A percentile compares a stretch with the other conserved stretches of the same genome.
These are phyloP conservation scores for Perognathus longimembris DNA, from an alignment of 2,113 vertebrate genomes.

Conservation along the genomic window DNA sequence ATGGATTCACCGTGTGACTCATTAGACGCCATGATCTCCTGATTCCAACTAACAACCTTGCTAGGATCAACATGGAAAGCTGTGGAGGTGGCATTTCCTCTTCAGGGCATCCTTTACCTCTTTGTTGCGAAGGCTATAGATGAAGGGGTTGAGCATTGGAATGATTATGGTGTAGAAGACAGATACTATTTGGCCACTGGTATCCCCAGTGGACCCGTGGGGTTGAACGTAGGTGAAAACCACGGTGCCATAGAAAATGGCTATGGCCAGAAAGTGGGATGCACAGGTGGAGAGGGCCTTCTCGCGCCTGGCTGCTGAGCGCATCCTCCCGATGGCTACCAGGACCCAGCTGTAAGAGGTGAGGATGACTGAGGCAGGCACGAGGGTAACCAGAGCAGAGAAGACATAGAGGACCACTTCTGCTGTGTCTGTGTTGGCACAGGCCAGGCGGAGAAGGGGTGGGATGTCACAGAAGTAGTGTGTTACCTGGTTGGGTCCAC, in stretches of 20 bases:
- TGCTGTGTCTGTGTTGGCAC: slow-evolving; percentile 23
- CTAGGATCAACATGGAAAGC: neutral
- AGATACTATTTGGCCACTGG: slow-evolving; percentile 32
- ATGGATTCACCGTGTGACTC: neutral
- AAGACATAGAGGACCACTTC: neutral
- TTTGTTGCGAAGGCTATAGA: slow-evolving; percentile 68
- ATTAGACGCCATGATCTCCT: neutral
- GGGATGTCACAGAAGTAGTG: slow-evolving; percentile 62
- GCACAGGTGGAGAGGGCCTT: slow-evolving; percentile 60
- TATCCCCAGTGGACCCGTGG: neutral
- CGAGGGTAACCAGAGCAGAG: slow-evolving; percentile 55
- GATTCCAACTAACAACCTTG: neutral
- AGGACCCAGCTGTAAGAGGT: slow-evolving; percentile 37
- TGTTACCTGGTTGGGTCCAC: slow-evolving; percentile 42
- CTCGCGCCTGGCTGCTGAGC: neutral
- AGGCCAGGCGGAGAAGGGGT: neutral
- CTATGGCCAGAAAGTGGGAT: slow-evolving; percentile 62
- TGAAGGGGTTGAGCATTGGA: slow-evolving; percentile 66
- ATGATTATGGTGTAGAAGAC: slow-evolving; percentile 64
- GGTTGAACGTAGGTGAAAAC: slow-evolving; percentile 66
- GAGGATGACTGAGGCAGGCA: slow-evolving; percentile 56
- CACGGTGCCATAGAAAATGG: slow-evolving; percentile 54
- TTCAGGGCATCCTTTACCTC: slow-evolving; percentile 43
- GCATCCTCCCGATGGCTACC: slow-evolving; percentile 25
- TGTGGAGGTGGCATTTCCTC: slow-evolving; percentile 5